These are phyloP conservation scores for Hipparchia sbordonii DNA, from an alignment of 2,888 invertebrate species.

Conservation along the genomic window DNA sequence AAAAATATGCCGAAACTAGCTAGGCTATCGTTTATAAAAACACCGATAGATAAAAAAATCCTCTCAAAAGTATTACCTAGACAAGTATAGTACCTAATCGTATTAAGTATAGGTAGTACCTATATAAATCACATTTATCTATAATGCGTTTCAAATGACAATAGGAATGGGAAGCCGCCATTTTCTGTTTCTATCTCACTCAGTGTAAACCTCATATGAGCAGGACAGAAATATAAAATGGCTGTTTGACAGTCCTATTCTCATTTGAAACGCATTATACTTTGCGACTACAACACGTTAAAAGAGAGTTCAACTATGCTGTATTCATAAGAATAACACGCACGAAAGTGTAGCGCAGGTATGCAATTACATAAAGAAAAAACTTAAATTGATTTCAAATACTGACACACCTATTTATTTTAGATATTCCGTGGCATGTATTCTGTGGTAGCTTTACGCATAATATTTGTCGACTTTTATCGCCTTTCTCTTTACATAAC, in stretches of 20 bases:
- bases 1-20: no score
- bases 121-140: background rate
- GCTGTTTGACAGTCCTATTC: no score
- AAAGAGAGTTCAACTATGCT: background rate
- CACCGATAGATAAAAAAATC: no score
- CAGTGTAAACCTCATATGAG: no score
- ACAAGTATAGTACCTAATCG: no score
- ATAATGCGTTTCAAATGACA: no score
- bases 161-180: no score
- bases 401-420: conserved; percentile 14
- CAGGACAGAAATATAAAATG: no score
- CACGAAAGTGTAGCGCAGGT: background rate
- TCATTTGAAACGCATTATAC: background rate
- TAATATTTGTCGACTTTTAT: conserved; percentile 30
- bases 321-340: conserved; percentile 7
- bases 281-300: background rate
- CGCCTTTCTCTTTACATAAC: conserved; percentile 36
- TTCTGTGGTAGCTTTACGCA: conserved; percentile 24
- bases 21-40: no score
- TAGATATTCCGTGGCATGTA: conserved; percentile 7
- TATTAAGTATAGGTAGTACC: no score
- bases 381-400: conserved; percentile 30
- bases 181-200: no score
- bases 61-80: no score
- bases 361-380: conserved; percentile 18